These are phyloP conservation scores for Metellina segmentata DNA, from an alignment of 2,888 invertebrate genomes.

Conservation along the genomic window DNA sequence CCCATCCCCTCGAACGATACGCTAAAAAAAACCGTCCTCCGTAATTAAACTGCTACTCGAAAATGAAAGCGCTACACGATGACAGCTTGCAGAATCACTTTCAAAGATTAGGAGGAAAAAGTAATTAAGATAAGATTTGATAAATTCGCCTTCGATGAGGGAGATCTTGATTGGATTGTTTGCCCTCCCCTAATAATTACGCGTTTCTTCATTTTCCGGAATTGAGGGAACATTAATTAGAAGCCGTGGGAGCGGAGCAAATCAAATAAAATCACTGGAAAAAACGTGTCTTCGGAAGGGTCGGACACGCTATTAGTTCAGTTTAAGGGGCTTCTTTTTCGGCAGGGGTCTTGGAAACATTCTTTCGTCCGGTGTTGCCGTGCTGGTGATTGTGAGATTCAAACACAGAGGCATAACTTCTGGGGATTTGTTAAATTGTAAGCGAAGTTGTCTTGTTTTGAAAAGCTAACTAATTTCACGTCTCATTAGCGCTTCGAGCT, in stretches of 20 bases:
- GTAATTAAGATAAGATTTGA: slow-evolving; percentile 1
- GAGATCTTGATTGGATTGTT: neutral
- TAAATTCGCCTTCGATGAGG: neutral
- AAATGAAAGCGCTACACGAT: neutral
- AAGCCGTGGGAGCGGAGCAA: neutral
- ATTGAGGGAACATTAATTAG: neutral
- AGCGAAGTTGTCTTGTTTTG: neutral
- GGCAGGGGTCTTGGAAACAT: neutral
- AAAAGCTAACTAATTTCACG: neutral
- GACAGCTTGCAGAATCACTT: slow-evolving; percentile 1
- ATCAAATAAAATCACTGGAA: neutral
- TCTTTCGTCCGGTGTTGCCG: neutral
- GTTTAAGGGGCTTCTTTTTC: neutral
- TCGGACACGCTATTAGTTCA: neutral
- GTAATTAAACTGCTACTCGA: neutral
- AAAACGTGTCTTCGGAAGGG: neutral
- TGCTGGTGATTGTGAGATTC: neutral
- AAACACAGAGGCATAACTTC: too few relatives aligned
- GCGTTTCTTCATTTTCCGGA: neutral
- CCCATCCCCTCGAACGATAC: neutral
- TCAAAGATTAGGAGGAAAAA: slow-evolving; percentile 1
- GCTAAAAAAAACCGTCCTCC: neutral
- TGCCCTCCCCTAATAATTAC: neutral
- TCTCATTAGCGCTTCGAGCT: neutral
- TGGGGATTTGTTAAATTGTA: neutral